A percentile compares a stretch with the other conserved stretches of the same genome.
These are phyloP conservation scores for Parotia lawesii DNA, from an alignment of 2,113 vertebrate species.

Conservation along the genomic window DNA sequence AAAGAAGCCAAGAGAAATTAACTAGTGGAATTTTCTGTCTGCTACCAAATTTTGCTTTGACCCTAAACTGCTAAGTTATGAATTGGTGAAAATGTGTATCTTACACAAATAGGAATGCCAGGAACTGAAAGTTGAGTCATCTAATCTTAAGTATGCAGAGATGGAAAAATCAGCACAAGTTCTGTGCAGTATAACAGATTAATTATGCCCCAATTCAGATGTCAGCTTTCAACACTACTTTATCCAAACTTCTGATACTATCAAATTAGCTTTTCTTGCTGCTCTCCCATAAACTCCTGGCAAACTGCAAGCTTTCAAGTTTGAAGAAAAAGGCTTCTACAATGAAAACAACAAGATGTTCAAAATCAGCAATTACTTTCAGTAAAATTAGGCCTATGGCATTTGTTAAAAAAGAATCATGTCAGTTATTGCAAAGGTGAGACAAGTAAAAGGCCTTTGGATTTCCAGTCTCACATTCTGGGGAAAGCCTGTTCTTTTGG, in stretches of 20 bases:
- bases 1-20: slow-evolving; percentile 16
- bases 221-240: background rate
- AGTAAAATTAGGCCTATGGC: background rate
- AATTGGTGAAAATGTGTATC: background rate
- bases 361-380: background rate
- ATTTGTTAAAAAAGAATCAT: background rate
- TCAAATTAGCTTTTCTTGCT: background rate
- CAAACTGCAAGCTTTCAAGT: background rate
- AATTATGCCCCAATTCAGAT: background rate
- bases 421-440: background rate
- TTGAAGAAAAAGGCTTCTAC: background rate
- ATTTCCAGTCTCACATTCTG: background rate
- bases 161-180: background rate
- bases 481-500: background rate
- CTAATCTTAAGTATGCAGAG: background rate
- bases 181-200: background rate
- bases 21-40: background rate
- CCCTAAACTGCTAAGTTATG: background rate
- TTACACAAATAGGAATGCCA: background rate
- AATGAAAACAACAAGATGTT: background rate
- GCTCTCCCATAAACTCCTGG: background rate
- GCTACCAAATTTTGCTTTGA: background rate
- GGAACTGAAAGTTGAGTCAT: background rate
- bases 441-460: background rate
- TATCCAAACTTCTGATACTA: background rate